phyloP scores from a whole-genome alignment of 1,140 invertebrate genomes.

The Drosophila quadrilineata region DNA sequence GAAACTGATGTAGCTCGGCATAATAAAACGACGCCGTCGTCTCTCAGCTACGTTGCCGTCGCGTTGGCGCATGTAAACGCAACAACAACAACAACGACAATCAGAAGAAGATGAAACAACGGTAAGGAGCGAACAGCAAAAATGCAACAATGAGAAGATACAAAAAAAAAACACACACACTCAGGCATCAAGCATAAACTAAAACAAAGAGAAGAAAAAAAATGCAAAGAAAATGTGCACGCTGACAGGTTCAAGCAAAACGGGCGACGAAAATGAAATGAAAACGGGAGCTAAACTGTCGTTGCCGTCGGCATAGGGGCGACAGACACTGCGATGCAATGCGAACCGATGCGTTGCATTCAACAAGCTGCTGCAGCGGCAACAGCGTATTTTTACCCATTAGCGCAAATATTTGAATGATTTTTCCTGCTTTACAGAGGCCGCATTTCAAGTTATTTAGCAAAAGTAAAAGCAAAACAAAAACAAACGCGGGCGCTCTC shows the following conservation, averaged over 20 bases:
- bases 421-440: conserved; percentile 35
- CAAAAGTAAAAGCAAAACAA: conserved; percentile 33
- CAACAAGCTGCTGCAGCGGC: conserved; percentile 58
- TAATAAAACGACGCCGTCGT: conserved; percentile 20
- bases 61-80: conserved; percentile 10
- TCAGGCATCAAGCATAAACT: too few relatives aligned
- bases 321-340: conserved; percentile 2
- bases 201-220: conserved; percentile 43
- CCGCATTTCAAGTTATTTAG: conserved; percentile 50
- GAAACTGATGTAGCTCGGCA: conserved; percentile 29
- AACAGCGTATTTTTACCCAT: conserved; percentile 59
- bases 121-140: conserved; percentile 22
- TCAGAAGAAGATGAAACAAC: too few relatives aligned
- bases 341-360: conserved; percentile 48
- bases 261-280: conserved; percentile 51
- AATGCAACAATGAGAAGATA: conserved; percentile 41
- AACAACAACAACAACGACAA: conserved; percentile 40
- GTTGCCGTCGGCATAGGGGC: conserved; percentile 3
- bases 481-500: conserved; percentile 35
- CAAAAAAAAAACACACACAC: conserved; percentile 37
- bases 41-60: background rate
- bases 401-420: conserved; percentile 58
- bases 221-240: conserved; percentile 43
- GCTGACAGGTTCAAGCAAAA: conserved; percentile 47
- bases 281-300: conserved; percentile 42